Evolutionary conservation across 2,113 vertebrate genomes (phyloP).

Genomic region (Rafetus swinhoei): DNA sequence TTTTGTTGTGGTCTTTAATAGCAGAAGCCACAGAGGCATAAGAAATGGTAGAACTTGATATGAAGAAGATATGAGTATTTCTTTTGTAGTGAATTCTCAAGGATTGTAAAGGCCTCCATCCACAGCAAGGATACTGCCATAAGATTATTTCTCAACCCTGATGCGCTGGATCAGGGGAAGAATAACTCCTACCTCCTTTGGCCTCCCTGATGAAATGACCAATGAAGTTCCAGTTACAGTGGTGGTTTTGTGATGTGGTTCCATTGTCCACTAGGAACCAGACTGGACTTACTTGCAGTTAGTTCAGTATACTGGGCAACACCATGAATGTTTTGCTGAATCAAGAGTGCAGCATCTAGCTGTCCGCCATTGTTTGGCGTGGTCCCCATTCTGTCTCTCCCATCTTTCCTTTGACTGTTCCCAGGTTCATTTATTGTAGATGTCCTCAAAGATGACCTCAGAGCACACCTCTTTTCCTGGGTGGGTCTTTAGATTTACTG

Average conservation of each 20-base stretch:
- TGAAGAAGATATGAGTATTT: rapidly evolving
- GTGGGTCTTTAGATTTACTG: neutral
- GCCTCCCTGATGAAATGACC: neutral
- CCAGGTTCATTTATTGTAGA: neutral
- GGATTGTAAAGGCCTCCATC: neutral
- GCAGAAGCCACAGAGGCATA: neutral
- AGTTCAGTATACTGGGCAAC: neutral
- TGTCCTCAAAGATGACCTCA: neutral
- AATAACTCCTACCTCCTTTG: neutral
- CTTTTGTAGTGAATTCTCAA: neutral
- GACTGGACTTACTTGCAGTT: neutral
- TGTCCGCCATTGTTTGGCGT: neutral
- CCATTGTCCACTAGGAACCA: neutral
- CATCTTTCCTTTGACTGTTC: neutral
- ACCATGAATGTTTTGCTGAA: neutral
- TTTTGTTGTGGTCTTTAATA: neutral
- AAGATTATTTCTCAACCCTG: neutral
- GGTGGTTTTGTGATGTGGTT: neutral
- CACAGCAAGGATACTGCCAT: too few relatives aligned
- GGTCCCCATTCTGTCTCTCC: neutral
- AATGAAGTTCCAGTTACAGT: neutral
- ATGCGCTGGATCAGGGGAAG: neutral
- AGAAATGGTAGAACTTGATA: neutral
- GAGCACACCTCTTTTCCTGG: neutral
- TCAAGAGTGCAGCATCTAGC: neutral